Evolutionary conservation across 2,888 invertebrate species (phyloP), one percentile per base, ranked within the genome.

Genomic region (Nemotelus nigrinus): DNA sequence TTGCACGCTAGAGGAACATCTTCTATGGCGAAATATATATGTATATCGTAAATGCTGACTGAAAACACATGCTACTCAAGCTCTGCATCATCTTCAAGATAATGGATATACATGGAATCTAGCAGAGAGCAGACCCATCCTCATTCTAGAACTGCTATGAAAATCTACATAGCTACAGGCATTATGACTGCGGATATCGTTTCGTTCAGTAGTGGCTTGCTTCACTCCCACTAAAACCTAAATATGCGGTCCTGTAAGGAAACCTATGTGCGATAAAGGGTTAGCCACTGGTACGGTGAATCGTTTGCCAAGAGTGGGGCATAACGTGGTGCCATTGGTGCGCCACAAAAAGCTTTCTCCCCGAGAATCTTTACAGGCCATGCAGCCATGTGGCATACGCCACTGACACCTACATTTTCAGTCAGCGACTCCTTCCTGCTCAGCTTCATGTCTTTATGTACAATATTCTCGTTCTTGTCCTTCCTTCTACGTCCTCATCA

Each of bases 181-280:
- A 78, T 81, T 80, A 80, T 81, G 80, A 81, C 80, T 81, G 81
- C 81, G 85, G 86, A 85, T 86, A 86, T 86, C 85, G 86, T 86
- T 85, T 85, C 82, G 82, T 82, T 84, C 85, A 85, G 86, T 85
- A 85, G 83, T 83, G 86, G 88, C 88, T 83, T 83, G 82, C 82
- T 83, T 79, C 82, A 83, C 84, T 85, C 85, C 86, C 86, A 87
- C 86, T 85, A 85, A 86, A 87, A 87, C 87, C 87, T 85, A 87
- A 87, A 87, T 87, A 87, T 87, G 87, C 86, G 87, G 87, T 87
- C 85, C 87, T 87, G 87, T 87, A 87, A 87, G 87, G 87, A 87
- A 87, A 87, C 87, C 83, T 85, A 86, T 85, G 87, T 86, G 86
- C 87, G 87, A 87, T 87, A 87, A 87, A 87, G 87, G 87, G 87